Evolutionary conservation across 1,140 invertebrate species (phyloP).

Genomic region (Brachionus calyciflorus): DNA sequence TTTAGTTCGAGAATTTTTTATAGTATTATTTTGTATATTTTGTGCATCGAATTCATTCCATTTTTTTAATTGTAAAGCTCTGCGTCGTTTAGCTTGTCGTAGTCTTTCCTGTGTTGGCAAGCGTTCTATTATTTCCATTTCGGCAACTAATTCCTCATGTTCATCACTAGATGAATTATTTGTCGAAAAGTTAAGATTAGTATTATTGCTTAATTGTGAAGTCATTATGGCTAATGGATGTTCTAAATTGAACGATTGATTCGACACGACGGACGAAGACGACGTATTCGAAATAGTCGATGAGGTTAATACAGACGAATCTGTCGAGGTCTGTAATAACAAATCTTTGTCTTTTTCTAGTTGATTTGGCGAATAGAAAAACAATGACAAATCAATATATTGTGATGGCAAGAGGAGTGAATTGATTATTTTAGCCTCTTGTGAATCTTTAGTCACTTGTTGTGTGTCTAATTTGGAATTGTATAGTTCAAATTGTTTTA

Average conservation of each 20-base stretch:
- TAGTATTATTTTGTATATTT: not conserved
- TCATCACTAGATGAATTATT: not conserved
- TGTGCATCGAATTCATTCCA: constrained; percentile 35
- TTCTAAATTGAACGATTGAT: not conserved
- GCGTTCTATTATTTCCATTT: constrained; percentile 43
- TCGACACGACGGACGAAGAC: constrained; percentile 4
- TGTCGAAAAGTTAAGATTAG: not conserved
- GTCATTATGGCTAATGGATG: not conserved
- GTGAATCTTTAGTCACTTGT: not conserved
- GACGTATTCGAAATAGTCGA: constrained; percentile 40
- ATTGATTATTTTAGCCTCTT: constrained; percentile 1
- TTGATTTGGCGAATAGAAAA: constrained; percentile 33
- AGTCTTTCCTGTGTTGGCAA: constrained; percentile 38
- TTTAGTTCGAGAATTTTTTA: not conserved
- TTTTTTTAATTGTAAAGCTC: constrained; percentile 26
- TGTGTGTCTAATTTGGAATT: not conserved
- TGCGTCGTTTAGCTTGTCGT: constrained; percentile 30
- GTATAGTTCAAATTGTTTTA: not conserved
- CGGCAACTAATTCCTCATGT: constrained; percentile 30
- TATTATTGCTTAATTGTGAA: not conserved
- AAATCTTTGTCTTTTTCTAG: not conserved
- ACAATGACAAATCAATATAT: constrained; percentile 31
- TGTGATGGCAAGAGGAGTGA: constrained; percentile 38
- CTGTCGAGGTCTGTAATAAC: not conserved
- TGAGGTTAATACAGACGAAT: constrained; percentile 32